Evolutionary conservation across 2,888 invertebrate genomes (phyloP), one percentile per base, ranked within the genome.

Genomic region (Halocaridina rubra): DNA sequence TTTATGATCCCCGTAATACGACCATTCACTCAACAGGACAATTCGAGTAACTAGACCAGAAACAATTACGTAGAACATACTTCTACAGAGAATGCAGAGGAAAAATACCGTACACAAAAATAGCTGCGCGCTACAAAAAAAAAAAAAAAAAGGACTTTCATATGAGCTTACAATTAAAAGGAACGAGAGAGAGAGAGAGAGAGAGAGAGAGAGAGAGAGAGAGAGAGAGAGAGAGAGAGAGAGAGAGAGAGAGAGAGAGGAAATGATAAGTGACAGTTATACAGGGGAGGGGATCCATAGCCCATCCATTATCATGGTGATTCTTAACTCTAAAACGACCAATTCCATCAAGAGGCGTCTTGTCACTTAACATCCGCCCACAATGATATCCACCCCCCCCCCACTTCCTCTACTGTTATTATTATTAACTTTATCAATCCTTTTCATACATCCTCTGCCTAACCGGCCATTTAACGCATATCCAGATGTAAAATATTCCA

Each of bases 221-320:
- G 76, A 57, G 59, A 57, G 76, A 59, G 57, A 33, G 76, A 59
- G 59, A 57, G 29, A 59, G 76, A 30, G 59, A 76, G 76, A n/a
- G 16, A 27, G 76, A 30, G 59, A 76, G 32, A 29, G 76, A 59
- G 76, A 32, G 76, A 59, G 76, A 33, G 76, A 27, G 53, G 5
- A 30, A 32, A 19, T n/a, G 76, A 32, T 29, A 24, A 69, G 69
- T 32, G 24, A 10, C n/a, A 75, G 53, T 16, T 10, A 33, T 16
- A 3, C 29, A 22, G 22, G 1, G 53, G 75, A n/a, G 7, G 39
- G 19, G 29, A n/a, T 16, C 32, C 69, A 19, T 29, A 2, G 10
- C 74, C 75, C 75, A 53, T 39, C 81, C 81, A 81, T 81, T 75
- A 81, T 67, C 64, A 64, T 39, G 29, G 75, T 67, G 33, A 72